These are phyloP conservation scores for Caenorhabditis zanzibari DNA, from an alignment of 2,888 invertebrate genomes.

Conservation along the genomic window DNA sequence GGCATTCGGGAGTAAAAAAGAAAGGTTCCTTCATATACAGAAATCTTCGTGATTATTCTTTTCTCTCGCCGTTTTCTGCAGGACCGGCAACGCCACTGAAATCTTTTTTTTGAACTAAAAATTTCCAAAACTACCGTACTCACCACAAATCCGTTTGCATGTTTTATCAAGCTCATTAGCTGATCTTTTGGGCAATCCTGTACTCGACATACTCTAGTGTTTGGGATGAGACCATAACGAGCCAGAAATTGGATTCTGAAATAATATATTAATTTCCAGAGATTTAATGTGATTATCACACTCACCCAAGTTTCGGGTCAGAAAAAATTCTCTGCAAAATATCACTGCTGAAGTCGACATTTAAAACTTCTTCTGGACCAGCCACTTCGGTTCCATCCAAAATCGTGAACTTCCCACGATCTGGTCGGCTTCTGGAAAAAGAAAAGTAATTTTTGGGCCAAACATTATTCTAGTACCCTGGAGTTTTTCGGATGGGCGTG, in stretches of 20 bases:
- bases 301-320: slow-evolving; percentile 68
- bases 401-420: slow-evolving; percentile 73
- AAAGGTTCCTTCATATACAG: slow-evolving; percentile 74
- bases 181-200: slow-evolving; percentile 72
- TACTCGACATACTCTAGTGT: slow-evolving; percentile 68
- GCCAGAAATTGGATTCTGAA: slow-evolving; percentile 73
- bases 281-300: not conserved
- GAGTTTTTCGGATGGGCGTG: slow-evolving; percentile 55
- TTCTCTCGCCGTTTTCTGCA: slow-evolving; percentile 72
- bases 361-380: slow-evolving; percentile 65
- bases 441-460: not conserved
- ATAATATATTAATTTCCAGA: not conserved
- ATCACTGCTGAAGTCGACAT: slow-evolving; percentile 66
- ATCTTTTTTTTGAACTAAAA: not conserved
- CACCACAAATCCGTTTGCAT: slow-evolving; percentile 75
- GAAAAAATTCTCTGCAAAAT: slow-evolving; percentile 68
- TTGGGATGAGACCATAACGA: slow-evolving; percentile 72
- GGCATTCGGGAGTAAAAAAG: slow-evolving; percentile 74
- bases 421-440: slow-evolving; percentile 67
- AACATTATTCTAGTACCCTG: slow-evolving; percentile 14
- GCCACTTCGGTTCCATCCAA: slow-evolving; percentile 69
- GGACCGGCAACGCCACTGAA: slow-evolving; percentile 74
- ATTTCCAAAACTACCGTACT: not conserved
- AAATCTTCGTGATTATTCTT: slow-evolving; percentile 73
- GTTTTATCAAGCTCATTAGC: slow-evolving; percentile 73